These are phyloP conservation scores for Falco concolor DNA, from an alignment of 2,797 vertebrate species.

Conservation along the genomic window DNA sequence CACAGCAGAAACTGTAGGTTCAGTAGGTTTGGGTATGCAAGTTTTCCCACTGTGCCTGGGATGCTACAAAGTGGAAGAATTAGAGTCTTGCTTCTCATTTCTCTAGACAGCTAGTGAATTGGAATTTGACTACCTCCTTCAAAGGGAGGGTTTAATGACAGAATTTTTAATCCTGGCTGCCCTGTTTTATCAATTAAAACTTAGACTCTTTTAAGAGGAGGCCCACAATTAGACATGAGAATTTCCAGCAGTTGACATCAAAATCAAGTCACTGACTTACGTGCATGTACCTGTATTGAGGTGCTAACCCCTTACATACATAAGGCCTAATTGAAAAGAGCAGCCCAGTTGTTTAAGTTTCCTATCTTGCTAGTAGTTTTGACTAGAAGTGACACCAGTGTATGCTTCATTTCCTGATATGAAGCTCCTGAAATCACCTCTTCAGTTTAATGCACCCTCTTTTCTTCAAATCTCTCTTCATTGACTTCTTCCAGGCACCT, in stretches of 20 bases:
- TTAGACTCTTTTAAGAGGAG: background rate
- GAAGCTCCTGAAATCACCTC: background rate
- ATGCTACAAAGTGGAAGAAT: background rate
- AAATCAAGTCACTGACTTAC: background rate
- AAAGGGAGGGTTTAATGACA: background rate
- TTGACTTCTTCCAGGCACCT: background rate
- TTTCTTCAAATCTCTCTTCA: background rate
- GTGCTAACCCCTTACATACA: background rate
- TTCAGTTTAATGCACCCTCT: background rate
- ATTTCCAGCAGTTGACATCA: background rate
- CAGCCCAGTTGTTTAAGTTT: background rate
- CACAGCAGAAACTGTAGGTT: background rate
- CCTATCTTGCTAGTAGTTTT: background rate
- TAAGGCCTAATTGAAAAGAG: background rate
- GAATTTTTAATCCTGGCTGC: background rate
- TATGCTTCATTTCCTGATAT: background rate
- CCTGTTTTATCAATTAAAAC: background rate
- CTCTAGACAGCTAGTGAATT: background rate
- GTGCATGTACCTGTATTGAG: background rate
- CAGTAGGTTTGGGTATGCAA: background rate
- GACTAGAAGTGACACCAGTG: background rate
- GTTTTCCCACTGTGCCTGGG: background rate
- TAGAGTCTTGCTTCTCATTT: background rate
- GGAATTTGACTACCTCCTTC: background rate
- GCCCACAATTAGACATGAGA: background rate